These are phyloP conservation scores for Drosophila rhopaloa DNA, from an alignment of 1,140 invertebrate genomes.

Conservation along the genomic window DNA sequence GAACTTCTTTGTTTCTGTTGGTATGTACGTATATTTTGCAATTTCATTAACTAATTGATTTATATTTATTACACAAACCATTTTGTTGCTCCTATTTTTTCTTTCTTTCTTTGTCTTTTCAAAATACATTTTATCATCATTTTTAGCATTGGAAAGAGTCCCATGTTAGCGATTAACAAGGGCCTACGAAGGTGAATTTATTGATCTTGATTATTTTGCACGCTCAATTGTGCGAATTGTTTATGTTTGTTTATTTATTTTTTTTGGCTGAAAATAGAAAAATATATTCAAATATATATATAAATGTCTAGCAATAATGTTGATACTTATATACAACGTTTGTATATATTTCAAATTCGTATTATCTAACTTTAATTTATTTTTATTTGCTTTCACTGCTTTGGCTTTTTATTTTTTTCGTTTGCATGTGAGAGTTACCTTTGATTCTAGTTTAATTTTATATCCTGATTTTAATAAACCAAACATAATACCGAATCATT, in stretches of 20 bases:
- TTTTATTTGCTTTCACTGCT: background rate
- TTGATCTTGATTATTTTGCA: slow-evolving; percentile 69
- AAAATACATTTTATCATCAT: slow-evolving; percentile 66
- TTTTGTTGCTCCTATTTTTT: slow-evolving; percentile 48
- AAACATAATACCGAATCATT: background rate
- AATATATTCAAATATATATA: slow-evolving; percentile 19
- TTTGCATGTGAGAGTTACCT: slow-evolving; percentile 19
- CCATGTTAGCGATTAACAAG: slow-evolving; percentile 94
- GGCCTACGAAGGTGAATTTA: slow-evolving; percentile 91
- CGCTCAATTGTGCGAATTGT: slow-evolving; percentile 18
- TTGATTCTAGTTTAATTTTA: slow-evolving; percentile 2
- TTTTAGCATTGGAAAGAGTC: slow-evolving; percentile 87
- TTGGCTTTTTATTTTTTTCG: slow-evolving; percentile 4
- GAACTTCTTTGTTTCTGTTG: slow-evolving; percentile 14
- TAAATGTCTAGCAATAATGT: slow-evolving; percentile 23
- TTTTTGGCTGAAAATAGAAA: slow-evolving; percentile 16
- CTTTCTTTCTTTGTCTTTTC: slow-evolving; percentile 52
- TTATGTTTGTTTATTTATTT: slow-evolving; percentile 11
- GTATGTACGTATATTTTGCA: slow-evolving; percentile 19
- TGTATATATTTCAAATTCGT: slow-evolving; percentile 6
- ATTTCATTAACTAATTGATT: slow-evolving; percentile 36
- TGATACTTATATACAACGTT: slow-evolving; percentile 1
- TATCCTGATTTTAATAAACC: background rate
- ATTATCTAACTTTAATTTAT: background rate
- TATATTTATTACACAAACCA: slow-evolving; percentile 29